These are phyloP conservation scores for Cynodonichthys magdalenae DNA, from an alignment of 2,797 vertebrate genomes.

Conservation along the genomic window DNA sequence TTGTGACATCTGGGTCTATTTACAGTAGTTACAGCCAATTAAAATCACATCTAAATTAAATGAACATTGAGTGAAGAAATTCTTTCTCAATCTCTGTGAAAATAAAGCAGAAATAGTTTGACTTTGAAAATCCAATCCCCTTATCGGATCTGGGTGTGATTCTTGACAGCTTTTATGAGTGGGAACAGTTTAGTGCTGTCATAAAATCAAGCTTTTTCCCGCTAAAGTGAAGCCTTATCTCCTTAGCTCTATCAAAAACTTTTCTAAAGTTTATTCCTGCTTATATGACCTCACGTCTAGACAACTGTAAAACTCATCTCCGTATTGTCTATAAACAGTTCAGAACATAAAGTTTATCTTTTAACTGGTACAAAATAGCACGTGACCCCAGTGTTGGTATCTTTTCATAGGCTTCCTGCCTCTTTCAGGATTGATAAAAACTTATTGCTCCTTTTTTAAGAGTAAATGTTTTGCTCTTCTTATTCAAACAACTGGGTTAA, in stretches of 20 bases:
- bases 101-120: neutral
- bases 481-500: too few relatives aligned
- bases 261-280: neutral
- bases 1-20: neutral
- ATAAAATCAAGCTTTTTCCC: neutral
- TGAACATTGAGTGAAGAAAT: neutral
- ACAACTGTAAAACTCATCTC: neutral
- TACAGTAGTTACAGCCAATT: neutral
- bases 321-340: neutral
- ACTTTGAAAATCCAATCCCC: too few relatives aligned
- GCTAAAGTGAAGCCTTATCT: neutral
- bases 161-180: too few relatives aligned
- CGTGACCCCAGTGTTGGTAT: neutral
- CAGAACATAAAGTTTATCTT: neutral
- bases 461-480: too few relatives aligned
- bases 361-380: neutral
- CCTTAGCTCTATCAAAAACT: neutral
- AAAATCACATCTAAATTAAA: neutral
- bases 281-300: neutral
- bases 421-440: neutral
- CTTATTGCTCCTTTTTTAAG: too few relatives aligned
- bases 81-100: neutral
- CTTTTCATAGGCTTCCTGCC: neutral
- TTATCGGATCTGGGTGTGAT: too few relatives aligned
- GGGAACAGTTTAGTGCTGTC: neutral